Conservation (phyloP, 2,113 vertebrate species). For the Pseudorhombus dupliciocellatus region DNA sequence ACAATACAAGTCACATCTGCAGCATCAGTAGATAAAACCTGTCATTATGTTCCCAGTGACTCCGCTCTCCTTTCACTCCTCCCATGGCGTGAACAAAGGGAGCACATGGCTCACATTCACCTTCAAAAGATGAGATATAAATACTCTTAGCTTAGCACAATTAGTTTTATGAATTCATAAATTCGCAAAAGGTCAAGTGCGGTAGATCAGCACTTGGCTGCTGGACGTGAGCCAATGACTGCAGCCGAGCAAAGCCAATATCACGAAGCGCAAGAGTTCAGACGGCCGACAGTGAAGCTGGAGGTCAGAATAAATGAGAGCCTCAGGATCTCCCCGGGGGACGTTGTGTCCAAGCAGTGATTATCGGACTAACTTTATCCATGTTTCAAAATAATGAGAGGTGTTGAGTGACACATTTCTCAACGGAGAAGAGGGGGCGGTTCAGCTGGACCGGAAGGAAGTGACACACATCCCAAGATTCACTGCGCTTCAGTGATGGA, state of each 20-base stretch:
- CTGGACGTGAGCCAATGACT: slow-evolving; percentile 19
- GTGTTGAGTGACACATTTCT: too few species aligned
- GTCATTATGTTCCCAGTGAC: slow-evolving; percentile 3
- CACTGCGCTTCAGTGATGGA: too few species aligned
- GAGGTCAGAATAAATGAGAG: background rate
- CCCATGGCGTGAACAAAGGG: background rate
- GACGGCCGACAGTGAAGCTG: background rate
- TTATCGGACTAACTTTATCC: background rate
- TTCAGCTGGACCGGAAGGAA: too few species aligned
- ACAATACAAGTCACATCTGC: background rate
- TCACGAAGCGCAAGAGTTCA: background rate
- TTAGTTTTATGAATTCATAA: slow-evolving; percentile 43
- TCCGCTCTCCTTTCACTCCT: background rate
- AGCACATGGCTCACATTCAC: slow-evolving; percentile 3
- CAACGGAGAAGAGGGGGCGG: too few species aligned
- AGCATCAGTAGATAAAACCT: background rate
- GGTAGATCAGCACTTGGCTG: slow-evolving; percentile 14
- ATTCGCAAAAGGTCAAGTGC: slow-evolving; percentile 28
- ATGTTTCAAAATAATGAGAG: too few species aligned
- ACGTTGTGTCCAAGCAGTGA: background rate
- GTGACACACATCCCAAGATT: too few species aligned
- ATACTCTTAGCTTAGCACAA: slow-evolving; percentile 28
- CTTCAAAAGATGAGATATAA: slow-evolving; percentile 30
- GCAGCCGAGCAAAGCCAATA: slow-evolving; percentile 27
- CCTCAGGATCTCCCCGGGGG: background rate